These are phyloP conservation scores for Lepus europaeus DNA, from an alignment of 2,113 vertebrate species.

Conservation along the genomic window DNA sequence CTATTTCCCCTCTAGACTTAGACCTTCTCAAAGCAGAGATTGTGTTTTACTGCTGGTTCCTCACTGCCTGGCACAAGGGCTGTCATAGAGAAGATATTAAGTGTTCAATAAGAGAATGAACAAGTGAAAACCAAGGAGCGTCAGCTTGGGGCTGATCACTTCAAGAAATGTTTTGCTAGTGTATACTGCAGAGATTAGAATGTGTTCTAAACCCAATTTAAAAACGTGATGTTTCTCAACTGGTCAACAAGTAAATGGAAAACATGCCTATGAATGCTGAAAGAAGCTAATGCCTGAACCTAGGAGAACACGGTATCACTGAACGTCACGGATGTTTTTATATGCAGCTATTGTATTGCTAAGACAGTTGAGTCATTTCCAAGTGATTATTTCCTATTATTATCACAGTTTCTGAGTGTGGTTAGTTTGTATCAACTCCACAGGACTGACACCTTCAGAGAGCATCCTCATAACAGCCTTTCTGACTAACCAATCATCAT, in stretches of 20 bases:
- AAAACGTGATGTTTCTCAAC: neutral
- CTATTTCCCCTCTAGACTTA: neutral
- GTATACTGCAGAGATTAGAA: neutral
- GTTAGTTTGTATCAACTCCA: neutral
- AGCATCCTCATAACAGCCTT: neutral
- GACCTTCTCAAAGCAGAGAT: neutral
- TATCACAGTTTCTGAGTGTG: neutral
- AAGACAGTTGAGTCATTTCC: neutral
- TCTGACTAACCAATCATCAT: neutral
- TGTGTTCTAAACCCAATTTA: neutral
- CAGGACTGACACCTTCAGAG: neutral
- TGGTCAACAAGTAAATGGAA: neutral
- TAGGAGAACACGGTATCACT: neutral
- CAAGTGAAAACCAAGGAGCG: constrained; percentile 1
- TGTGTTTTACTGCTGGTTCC: neutral
- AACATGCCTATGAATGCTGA: neutral
- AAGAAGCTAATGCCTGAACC: constrained; percentile 9
- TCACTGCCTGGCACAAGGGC: neutral
- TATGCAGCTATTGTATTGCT: neutral
- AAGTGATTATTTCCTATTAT: neutral
- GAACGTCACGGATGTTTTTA: neutral
- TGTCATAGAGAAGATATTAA: neutral
- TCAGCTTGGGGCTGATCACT: neutral
- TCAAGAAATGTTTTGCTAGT: constrained; percentile 26
- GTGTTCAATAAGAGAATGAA: constrained; percentile 6